A percentile compares a stretch with the other conserved stretches of the same genome.
These are phyloP conservation scores for Sterrhoptilus dennistouni DNA, from an alignment of 2,113 vertebrate genomes.

Conservation along the genomic window DNA sequence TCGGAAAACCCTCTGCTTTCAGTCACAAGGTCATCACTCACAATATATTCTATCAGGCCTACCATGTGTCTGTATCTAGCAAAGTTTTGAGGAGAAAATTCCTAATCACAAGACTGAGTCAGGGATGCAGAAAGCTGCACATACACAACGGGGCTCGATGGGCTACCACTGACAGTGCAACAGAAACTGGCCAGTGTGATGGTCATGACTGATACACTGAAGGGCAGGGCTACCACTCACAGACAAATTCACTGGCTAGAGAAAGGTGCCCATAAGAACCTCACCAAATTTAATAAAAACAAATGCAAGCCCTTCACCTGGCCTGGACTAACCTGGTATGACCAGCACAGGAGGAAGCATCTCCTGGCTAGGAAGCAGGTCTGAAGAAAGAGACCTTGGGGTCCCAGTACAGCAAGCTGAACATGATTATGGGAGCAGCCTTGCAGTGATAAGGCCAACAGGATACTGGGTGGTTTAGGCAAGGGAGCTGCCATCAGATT, in stretches of 20 bases:
- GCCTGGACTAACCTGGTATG: neutral
- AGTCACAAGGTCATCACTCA: neutral
- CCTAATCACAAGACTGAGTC: neutral
- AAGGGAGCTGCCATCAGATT: neutral
- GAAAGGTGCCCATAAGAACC: neutral
- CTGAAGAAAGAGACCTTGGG: neutral
- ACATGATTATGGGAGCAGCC: neutral
- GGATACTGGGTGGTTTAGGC: neutral
- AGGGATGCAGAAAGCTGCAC: neutral
- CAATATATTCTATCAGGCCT: neutral
- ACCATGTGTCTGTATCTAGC: neutral
- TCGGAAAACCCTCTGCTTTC: neutral
- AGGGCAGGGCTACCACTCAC: neutral
- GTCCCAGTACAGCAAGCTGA: neutral
- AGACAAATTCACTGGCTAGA: neutral
- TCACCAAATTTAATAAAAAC: neutral
- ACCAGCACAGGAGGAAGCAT: neutral
- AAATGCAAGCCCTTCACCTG: neutral
- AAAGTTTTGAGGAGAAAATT: neutral
- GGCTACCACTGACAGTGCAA: neutral
- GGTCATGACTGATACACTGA: neutral
- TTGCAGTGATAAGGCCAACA: neutral
- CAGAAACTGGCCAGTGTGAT: neutral
- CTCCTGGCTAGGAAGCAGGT: neutral
- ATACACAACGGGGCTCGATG: neutral